Evolutionary conservation across 2,888 invertebrate species (phyloP).

Genomic region (Teleogryllus oceanicus): DNA sequence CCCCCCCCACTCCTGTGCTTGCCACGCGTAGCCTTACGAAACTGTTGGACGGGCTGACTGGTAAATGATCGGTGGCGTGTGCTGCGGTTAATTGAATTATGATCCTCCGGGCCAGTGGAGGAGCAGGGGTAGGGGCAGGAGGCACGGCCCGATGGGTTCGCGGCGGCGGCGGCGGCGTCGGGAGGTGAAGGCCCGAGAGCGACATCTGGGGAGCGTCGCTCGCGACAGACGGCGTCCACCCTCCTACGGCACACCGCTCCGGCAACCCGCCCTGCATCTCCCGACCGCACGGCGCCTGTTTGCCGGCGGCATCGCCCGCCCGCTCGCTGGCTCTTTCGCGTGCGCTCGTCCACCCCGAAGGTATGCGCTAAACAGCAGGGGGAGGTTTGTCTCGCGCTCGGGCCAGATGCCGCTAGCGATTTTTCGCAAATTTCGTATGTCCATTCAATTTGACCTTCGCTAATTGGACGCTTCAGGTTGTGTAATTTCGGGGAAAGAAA

Average conservation of each 20-base stretch:
- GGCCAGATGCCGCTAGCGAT: no score
- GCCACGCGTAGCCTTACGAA: background rate
- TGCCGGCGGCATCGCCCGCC: background rate
- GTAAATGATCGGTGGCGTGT: background rate
- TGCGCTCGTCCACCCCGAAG: background rate
- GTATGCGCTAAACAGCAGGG: background rate
- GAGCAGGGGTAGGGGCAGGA: background rate
- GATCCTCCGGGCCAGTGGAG: background rate
- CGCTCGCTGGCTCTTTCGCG: background rate
- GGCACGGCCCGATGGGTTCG: background rate
- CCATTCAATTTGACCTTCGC: no score
- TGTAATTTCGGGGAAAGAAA: no score
- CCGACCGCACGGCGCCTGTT: background rate
- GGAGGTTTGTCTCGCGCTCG: no score
- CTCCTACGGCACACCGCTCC: no score
- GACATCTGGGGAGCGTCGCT: background rate
- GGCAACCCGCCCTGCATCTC: no score
- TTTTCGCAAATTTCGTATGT: no score
- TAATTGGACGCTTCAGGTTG: no score
- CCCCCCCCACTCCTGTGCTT: background rate
- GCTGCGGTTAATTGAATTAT: conserved; percentile 10
- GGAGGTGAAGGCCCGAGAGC: background rate
- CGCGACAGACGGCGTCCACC: no score
- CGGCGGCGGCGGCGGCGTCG: background rate
- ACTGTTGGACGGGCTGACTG: background rate